Base-by-base conservation (phyloP, 2,888 invertebrate genomes). In the Parapristionchus giblindavisi region DNA sequence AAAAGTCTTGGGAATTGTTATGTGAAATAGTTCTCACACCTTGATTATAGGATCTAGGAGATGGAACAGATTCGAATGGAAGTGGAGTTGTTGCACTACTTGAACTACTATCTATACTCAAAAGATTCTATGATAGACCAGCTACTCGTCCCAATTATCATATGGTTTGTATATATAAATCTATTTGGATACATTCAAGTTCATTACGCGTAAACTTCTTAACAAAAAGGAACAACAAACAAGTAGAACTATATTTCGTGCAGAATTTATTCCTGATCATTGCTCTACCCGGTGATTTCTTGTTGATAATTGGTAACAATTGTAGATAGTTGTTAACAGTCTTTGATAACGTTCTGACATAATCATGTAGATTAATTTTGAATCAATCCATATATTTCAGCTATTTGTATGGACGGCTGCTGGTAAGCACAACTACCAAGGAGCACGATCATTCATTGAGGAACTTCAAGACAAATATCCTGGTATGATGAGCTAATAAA, bases 371-470 rank as follows among this genome's bases (percentile, higher is more conserved):
- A n/a, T n/a, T n/a, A n/a, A n/a, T n/a, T n/a, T n/a, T n/a, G n/a
- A n/a, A n/a, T n/a, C n/a, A n/a, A n/a, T n/a, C 3, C 14, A 38
- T 61, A n/a, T 8, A 14, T 51, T 40, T 3, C 40, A 79, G 40
- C 58, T 97, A 72, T 99, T 99, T 89, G 91, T 95, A 74, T 90
- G 96, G 75, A 92, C 95, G 38, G 96, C 96, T 29, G 94, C 93
- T 56, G 98, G 98, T 3, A 93, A 95, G 88, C 91, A 93, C 52
- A 99, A 97, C 90, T 99, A 94, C 88, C 94, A 95, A 89, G 95
- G 97, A 0, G 93, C 94, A 56, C 96, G 96, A 89, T 94, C 95
- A 87, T 98, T 96, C 94, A 91, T 98, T 21, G 96, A 96, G 87
- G 94, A 95, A 87, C 94, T 94, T 87, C 89, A 94, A 77, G 97